Conservation (phyloP, 2,797 vertebrate species). For the Characodon lateralis region DNA sequence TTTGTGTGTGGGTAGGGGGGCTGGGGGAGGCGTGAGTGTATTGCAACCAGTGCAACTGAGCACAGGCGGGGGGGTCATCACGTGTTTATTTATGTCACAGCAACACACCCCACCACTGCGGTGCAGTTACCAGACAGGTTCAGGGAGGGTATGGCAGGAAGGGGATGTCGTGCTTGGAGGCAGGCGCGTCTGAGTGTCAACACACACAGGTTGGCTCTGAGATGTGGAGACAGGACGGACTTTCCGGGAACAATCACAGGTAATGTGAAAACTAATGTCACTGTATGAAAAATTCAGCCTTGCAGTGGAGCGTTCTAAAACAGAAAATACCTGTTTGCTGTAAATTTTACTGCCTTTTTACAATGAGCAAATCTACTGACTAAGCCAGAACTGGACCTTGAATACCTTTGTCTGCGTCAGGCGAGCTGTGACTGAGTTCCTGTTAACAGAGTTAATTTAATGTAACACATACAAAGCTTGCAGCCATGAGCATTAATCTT, state of each 20-base stretch:
- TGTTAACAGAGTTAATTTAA: slow-evolving; percentile 65
- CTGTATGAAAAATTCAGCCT: not conserved
- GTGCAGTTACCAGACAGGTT: slow-evolving; percentile 76
- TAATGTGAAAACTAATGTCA: slow-evolving; percentile 16
- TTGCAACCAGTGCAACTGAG: slow-evolving; percentile 64
- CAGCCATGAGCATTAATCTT: slow-evolving; percentile 39
- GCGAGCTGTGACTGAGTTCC: slow-evolving; percentile 43
- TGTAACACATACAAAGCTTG: slow-evolving; percentile 49
- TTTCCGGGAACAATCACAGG: slow-evolving; percentile 27
- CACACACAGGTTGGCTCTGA: slow-evolving; percentile 8
- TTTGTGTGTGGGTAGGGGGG: slow-evolving; percentile 16
- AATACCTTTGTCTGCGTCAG: slow-evolving; percentile 50
- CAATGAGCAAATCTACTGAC: slow-evolving; percentile 2
- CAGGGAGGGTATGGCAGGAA: slow-evolving; percentile 15
- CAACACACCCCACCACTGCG: slow-evolving; percentile 69
- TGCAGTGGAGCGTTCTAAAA: not conserved
- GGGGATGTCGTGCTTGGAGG: slow-evolving; percentile 21
- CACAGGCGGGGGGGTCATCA: slow-evolving; percentile 71
- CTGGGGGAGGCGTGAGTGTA: slow-evolving; percentile 27
- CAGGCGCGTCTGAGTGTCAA: slow-evolving; percentile 16
- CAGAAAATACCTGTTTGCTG: not conserved
- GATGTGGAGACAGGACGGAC: slow-evolving; percentile 19
- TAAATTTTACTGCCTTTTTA: slow-evolving; percentile 16
- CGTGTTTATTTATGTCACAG: slow-evolving; percentile 83
- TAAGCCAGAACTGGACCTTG: slow-evolving; percentile 33